Percentiles rank a stretch among this genome's conserved stretches.
Evolutionary conservation across 2,797 vertebrate genomes (phyloP).

Genomic region (Acrossocheilus fasciatus): DNA sequence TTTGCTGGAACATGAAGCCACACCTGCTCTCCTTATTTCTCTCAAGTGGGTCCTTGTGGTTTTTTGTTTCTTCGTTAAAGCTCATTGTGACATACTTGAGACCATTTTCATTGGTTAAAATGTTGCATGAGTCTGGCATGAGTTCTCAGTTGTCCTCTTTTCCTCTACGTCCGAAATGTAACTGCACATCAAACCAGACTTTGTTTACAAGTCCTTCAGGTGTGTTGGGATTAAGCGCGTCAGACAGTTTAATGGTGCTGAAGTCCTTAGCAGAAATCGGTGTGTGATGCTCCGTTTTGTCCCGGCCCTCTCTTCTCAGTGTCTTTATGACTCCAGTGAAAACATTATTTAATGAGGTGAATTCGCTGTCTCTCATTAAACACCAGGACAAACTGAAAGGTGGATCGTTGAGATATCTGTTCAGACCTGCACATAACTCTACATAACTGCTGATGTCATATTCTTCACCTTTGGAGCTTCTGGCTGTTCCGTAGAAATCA

Average conservation of each 20-base stretch:
- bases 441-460: background rate
- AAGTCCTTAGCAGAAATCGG: background rate
- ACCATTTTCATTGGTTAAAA: too few species aligned
- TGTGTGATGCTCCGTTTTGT: background rate
- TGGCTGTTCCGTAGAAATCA: background rate
- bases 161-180: too few species aligned
- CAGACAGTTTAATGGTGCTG: background rate
- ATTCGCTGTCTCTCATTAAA: background rate
- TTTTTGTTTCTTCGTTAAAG: too few species aligned
- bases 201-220: background rate
- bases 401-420: background rate
- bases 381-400: slow-evolving; percentile 11
- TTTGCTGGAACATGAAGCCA: too few species aligned
- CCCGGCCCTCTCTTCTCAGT: background rate
- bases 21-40: too few species aligned
- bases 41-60: too few species aligned
- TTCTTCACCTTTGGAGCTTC: background rate
- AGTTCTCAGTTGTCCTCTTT: too few species aligned
- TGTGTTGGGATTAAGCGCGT: background rate
- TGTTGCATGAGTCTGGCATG: too few species aligned
- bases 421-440: background rate
- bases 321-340: background rate
- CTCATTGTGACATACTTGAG: too few species aligned
- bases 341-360: background rate
- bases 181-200: too few species aligned